Evolutionary conservation across 2,888 invertebrate genomes (phyloP).

Genomic region (Ferrisia virgata): DNA sequence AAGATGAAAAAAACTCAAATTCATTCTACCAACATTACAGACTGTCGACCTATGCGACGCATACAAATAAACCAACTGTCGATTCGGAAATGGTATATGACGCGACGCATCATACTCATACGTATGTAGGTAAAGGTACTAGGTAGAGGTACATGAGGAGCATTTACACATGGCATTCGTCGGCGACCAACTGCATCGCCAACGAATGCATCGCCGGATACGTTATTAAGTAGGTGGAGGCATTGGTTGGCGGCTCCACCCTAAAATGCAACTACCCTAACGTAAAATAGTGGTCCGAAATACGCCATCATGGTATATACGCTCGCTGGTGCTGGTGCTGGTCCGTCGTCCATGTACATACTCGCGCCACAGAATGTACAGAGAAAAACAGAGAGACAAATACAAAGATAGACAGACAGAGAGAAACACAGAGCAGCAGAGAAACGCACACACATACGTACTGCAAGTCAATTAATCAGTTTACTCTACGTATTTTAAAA

Average conservation of each 20-base stretch:
- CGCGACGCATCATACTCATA: no score
- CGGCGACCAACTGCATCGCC: not conserved
- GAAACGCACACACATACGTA: not conserved
- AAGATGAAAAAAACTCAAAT: no score
- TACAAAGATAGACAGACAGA: not conserved
- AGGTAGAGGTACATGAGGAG: no score
- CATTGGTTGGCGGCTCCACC: slow-evolving; percentile 31
- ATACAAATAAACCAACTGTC: no score
- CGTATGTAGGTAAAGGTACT: no score
- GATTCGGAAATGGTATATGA: no score
- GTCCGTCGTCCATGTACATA: not conserved
- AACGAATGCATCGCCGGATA: not conserved
- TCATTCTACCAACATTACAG: no score
- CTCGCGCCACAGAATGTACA: not conserved
- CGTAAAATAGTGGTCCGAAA: slow-evolving; percentile 11
- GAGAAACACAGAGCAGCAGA: not conserved
- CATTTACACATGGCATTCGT: no score
- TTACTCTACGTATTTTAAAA: slow-evolving; percentile 44
- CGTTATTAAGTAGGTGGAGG: slow-evolving; percentile 44
- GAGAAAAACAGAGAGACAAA: not conserved
- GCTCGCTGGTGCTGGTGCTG: not conserved
- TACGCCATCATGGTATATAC: slow-evolving; percentile 30
- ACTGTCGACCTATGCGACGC: no score
- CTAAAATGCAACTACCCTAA: slow-evolving; percentile 43
- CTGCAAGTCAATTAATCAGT: slow-evolving; percentile 44